Conservation (phyloP, 2,113 vertebrate species). For the Mesocricetus auratus region DNA sequence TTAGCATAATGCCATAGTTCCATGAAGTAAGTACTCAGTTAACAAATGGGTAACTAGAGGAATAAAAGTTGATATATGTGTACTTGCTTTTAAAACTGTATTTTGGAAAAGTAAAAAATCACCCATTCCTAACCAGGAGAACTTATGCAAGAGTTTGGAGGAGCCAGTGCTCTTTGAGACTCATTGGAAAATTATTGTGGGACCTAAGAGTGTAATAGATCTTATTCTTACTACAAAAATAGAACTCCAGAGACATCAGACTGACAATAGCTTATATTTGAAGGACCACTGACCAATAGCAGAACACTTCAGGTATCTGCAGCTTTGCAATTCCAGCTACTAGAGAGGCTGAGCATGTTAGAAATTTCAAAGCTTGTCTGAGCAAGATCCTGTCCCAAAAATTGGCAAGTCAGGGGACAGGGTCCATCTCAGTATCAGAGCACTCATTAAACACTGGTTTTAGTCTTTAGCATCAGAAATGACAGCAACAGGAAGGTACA, state of each 20-base stretch:
- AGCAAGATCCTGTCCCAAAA: not conserved
- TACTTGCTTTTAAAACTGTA: not conserved
- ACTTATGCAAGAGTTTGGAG: not conserved
- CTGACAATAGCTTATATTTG: not conserved
- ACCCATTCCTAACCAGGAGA: not conserved
- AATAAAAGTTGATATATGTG: not conserved
- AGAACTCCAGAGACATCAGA: not conserved
- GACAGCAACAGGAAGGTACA: not conserved
- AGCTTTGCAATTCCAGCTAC: not conserved
- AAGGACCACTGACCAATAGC: not conserved
- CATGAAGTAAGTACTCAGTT: not conserved
- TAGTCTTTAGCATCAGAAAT: not conserved
- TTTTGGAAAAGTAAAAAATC: not conserved
- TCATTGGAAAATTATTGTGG: not conserved
- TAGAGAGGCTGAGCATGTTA: not conserved
- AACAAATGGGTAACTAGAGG: not conserved
- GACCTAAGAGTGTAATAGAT: not conserved
- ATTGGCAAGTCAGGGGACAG: not conserved
- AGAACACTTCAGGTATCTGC: not conserved
- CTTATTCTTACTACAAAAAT: conserved; percentile 13
- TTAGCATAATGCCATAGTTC: not conserved
- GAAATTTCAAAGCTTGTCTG: not conserved
- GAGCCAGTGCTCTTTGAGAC: not conserved
- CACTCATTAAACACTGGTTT: not conserved
- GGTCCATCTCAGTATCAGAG: not conserved